Evolutionary conservation across 2,113 vertebrate genomes (phyloP), one percentile per base, ranked within the genome.

Genomic region (Tupaia tana): DNA sequence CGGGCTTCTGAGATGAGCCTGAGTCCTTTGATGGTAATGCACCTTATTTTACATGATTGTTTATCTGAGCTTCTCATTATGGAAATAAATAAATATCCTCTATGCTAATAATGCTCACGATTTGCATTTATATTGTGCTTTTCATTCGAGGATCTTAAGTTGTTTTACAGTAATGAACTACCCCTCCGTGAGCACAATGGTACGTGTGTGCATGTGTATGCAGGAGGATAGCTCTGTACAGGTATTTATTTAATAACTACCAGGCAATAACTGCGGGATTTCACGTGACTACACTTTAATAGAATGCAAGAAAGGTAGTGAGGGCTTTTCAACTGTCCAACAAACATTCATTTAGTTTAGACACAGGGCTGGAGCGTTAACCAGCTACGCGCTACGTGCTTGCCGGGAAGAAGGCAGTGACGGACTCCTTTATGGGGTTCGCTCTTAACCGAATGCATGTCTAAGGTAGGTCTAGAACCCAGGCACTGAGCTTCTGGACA

Each of bases 41-140:
- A 25, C 83, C 97, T 95, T 66, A 67, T 82, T 95, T 86, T 91
- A 79, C 91, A 19, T 88, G 97, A 96, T 97, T 98, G 97, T 98
- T 97, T 97, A 96, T 96, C 95, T 96, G 96, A 97, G 94, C 82
- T 90, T 94, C 97, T 97, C 96, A 97, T 97, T 97, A 97, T 82
- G 95, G 95, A 97, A 96, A 97, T 97, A 97, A 97, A 98, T 97
- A 97, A 98, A 98, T 92, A 97, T 94, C 87, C 94, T 63, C 89
- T 96, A 96, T 98, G 97, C 96, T 98, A 98, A 98, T 97, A 91
- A 80, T 24, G 84, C 71, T 90, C 93, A 87, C 91, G 27, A 98
- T 98, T 98, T 97, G 97, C 97, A 98, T 98, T 97, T 98, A 98
- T 98, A 98, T 97, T 98, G 95, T 96, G 96, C 93, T 92, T 96